Evolutionary conservation across 2,113 vertebrate species (phyloP), one percentile per base, ranked within the genome.

Genomic region (Bos indicus): DNA sequence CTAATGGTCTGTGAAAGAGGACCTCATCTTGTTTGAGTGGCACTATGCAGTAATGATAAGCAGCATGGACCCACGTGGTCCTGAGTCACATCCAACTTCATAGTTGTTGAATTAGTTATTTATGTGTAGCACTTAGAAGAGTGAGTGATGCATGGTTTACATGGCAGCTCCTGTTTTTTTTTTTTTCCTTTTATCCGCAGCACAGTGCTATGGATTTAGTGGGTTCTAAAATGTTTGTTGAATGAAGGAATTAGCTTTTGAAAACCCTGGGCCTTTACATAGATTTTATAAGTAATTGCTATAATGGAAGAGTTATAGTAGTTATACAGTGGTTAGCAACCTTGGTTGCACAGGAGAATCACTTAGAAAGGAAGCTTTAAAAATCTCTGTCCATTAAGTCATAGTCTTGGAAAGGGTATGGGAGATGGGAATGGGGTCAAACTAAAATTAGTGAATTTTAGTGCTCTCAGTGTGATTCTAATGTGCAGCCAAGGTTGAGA

Each of bases 201-300:
- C 25, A 95, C 33, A 96, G 60, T 77, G 10, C 67, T 52, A 91
- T 86, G 57, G 64, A 87, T 28, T 90, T 80, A 83, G 28, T 96
- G 83, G 23, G 12, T 97, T 96, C n/a, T 97, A 30, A 93, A 94
- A 64, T 88, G 54, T 91, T 97, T 97, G 36, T 48, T 33, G n/a
- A 97, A 89, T 96, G 28, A 94, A 88, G 13, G 23, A 67, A 85
- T 81, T 96, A 85, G 57, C 30, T 80, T 93, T 96, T 95, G 30
- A 93, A 96, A 96, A 17, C 28, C 17, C 21, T 88, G 48, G 30
- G n/a, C 78, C 78, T 89, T 91, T 64, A 88, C 26, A 82, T 95
- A 83, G 9, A n/a, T 94, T 95, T 94, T 80, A 33, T 77, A 97
- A 96, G 25, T 89, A 96, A 88, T 80, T 94, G 43, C 64, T 97